Conservation (phyloP, 2,888 invertebrate genomes). For the Marronus borbonicus region DNA sequence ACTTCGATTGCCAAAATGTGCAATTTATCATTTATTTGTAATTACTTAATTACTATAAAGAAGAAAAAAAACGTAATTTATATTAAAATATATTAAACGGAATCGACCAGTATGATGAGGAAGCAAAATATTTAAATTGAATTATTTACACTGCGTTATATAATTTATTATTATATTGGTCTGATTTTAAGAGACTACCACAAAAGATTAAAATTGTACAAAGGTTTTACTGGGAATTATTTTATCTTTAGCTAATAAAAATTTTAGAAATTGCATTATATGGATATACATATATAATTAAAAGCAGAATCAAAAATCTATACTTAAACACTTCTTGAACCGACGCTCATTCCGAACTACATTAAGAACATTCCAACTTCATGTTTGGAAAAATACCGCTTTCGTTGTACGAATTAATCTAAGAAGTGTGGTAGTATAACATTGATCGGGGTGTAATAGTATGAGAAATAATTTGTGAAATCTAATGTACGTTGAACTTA, state of each 20-base stretch:
- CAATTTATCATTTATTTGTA: conserved; percentile 12
- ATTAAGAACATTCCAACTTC: background rate
- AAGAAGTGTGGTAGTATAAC: background rate
- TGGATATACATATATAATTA: background rate
- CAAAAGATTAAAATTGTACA: background rate
- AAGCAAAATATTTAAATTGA: background rate
- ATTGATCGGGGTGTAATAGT: too few species aligned
- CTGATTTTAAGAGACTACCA: too few species aligned
- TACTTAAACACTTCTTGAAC: background rate
- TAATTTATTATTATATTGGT: too few species aligned
- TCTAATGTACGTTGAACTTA: background rate
- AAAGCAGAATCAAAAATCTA: background rate
- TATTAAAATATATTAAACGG: background rate
- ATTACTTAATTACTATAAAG: background rate
- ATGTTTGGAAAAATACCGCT: background rate
- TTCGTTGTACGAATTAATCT: background rate
- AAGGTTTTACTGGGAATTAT: background rate
- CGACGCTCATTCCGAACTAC: background rate
- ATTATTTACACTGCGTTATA: background rate
- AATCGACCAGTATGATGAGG: background rate
- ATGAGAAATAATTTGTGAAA: background rate
- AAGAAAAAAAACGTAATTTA: background rate
- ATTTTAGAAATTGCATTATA: too few species aligned
- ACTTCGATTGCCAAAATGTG: conserved; percentile 9
- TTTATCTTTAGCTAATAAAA: too few species aligned